A percentile compares a stretch with the other conserved stretches of the same genome.
phyloP scores from a whole-genome alignment of 2,113 vertebrate genomes.

The Pteruthius melanotis region DNA sequence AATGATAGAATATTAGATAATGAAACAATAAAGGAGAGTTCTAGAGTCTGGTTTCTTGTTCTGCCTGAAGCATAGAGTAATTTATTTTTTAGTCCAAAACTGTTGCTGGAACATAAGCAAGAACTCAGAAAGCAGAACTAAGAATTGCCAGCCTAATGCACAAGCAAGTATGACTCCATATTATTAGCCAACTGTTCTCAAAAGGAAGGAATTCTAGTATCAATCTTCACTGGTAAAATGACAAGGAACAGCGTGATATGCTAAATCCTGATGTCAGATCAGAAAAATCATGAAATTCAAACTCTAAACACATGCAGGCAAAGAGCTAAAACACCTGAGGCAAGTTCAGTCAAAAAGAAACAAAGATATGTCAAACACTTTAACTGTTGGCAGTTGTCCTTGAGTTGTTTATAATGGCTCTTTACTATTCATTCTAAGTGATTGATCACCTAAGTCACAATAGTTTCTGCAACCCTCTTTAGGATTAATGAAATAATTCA shows the following conservation, averaged over 20 bases:
- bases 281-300: not conserved
- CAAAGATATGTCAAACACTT: not conserved
- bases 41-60: not conserved
- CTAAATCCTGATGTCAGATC: not conserved
- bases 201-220: not conserved
- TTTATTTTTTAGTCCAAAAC: not conserved
- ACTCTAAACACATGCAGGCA: not conserved
- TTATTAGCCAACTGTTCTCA: not conserved
- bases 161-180: accelerated
- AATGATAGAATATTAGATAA: not conserved
- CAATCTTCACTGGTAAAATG: not conserved
- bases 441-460: not conserved
- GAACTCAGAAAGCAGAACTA: not conserved
- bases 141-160: not conserved
- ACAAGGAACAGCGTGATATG: not conserved
- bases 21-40: not conserved
- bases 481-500: constrained; percentile 14
- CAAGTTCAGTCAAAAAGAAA: not conserved
- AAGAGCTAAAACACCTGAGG: not conserved
- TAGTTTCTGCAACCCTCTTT: not conserved
- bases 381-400: not conserved
- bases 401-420: not conserved
- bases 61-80: not conserved
- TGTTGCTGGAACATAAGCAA: not conserved
- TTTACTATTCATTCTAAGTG: not conserved